Evolutionary conservation across 2,888 invertebrate species (phyloP), one percentile per base, ranked within the genome.

Genomic region (Amphipoea oculea): DNA sequence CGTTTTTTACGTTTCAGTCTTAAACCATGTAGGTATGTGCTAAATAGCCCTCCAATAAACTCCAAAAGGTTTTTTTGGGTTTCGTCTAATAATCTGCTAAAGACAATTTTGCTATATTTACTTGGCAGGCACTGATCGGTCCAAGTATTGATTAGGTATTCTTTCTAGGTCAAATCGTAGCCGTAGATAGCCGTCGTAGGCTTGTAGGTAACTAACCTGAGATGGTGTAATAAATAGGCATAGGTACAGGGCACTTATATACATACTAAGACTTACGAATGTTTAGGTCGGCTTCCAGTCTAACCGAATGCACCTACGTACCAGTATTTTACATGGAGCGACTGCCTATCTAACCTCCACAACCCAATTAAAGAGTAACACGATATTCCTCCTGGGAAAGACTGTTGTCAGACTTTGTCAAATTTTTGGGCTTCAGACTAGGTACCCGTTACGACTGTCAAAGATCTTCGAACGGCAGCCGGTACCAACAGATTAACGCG

Each of bases 101-200:
- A 57, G 40, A 68, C 12, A 74, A 68, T 69, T 67, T 76, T 66
- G 51, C 65, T 82, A 51, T 63, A 76, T 36, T 72, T n/a, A 63
- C 68, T 68, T 68, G 70, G 40, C 71, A 72, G 71, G 81, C 78
- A 72, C 45, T 62, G 77, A 71, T 68, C 42, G 48, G 54, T 40
- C 5, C 62, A 60, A 62, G 62, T 83, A 81, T 81, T 82, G 81
- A 81, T 78, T 67, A 48, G 45, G 7, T 77, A 36, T 23, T 42
- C 57, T 63, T 78, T 72, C 40, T 72, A 78, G 83, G 83, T 82
- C 83, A 82, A 69, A 48, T 72, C 9, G 20, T 48, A 42, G 63
- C 62, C n/a, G n/a, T 57, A 12, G 42, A 36, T 68, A 71, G 57
- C 60, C 14, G 36, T 3, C 51, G 7, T 14, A 36, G 51, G 40